Evolutionary conservation across 2,888 invertebrate species (phyloP), one percentile per base, ranked within the genome.

Genomic region (Thereva unica): DNA sequence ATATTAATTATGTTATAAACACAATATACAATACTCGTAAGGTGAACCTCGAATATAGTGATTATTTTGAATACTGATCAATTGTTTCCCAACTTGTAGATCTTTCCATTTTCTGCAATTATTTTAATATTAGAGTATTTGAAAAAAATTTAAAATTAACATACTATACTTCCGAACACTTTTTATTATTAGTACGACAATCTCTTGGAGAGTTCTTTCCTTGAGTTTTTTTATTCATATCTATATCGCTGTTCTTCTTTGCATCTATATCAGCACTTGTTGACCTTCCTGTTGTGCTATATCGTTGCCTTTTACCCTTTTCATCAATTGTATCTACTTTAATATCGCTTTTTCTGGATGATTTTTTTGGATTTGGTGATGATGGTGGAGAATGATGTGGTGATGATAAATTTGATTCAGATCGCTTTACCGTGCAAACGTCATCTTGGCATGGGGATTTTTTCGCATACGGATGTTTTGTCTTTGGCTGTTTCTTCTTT

Each of bases 281-380:
- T 68, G 59, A 49, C 37, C 45, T 65, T 55, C 52, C 47, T 50
- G 67, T 67, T 67, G 70, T 63, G 68, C 69, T 68, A 56, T 71
- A 67, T 50, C 49, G 67, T 72, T 72, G 64, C 66, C 64, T 6
- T 61, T 64, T 23, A 53, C 49, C 67, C 67, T 54, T 69, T n/a
- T 61, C 71, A 64, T 67, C 56, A 49, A 57, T 64, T 8, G 67
- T 68, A 0, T 71, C 71, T 8, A 71, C 54, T 54, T 64, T 45
- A 45, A 45, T 23, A 35, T 37, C 53, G 4, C 54, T 9, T 54
- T 53, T 54, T 47, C 5, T 44, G 3, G 4, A n/a, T 10, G 64
- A 37, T 7, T 66, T 66, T 67, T 70, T 9, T 9, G 41, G 50
- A 38, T 9, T 40, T 8, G 56, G 5, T 10, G 47, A 10, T 9